phyloP scores from a whole-genome alignment of 2,797 vertebrate species.

The Lerista edwardsae region DNA sequence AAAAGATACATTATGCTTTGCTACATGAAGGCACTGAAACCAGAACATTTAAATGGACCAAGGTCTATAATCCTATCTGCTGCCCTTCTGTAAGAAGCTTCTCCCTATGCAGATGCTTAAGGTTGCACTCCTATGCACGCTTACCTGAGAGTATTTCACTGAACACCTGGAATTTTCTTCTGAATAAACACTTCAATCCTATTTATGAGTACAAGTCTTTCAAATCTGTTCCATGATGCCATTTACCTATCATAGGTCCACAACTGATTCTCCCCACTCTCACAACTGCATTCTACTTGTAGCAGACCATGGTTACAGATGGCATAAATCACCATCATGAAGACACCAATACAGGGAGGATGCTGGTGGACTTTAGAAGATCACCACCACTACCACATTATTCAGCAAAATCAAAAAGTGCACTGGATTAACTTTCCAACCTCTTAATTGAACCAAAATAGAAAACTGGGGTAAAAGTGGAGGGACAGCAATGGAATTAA shows the following conservation, averaged over 20 bases:
- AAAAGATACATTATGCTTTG: conserved; percentile 43
- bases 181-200: too few relatives aligned
- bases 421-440: not conserved
- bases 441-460: not conserved
- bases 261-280: too few relatives aligned
- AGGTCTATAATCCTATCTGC: not conserved
- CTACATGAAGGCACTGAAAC: conserved; percentile 40
- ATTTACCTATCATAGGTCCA: not conserved
- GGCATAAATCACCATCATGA: not conserved
- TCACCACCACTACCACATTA: not conserved
- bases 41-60: conserved; percentile 26
- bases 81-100: conserved; percentile 35
- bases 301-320: not conserved
- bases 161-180: too few relatives aligned
- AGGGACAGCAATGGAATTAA: not conserved
- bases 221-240: too few relatives aligned
- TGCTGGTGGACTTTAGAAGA: not conserved
- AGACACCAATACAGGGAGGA: not conserved
- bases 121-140: too few relatives aligned
- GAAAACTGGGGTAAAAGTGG: too few relatives aligned
- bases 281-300: not conserved
- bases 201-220: too few relatives aligned
- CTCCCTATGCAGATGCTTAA: not conserved
- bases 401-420: not conserved
- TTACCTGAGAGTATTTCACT: too few relatives aligned